These are phyloP conservation scores for Eretmocerus hayati DNA, from an alignment of 2,888 invertebrate species.

Conservation along the genomic window DNA sequence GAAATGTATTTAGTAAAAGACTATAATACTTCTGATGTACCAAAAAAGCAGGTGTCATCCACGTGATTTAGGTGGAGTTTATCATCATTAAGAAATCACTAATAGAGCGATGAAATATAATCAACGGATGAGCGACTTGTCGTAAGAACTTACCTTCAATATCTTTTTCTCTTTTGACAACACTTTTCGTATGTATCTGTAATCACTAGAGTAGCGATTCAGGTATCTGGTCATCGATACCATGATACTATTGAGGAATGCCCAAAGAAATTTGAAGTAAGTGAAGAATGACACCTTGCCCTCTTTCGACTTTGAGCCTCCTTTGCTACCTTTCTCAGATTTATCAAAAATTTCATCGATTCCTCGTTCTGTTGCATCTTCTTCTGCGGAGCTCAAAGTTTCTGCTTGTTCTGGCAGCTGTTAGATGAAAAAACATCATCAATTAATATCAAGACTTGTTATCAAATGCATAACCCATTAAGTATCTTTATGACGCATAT, in stretches of 20 bases:
- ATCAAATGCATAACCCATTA: no score
- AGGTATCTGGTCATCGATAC: conserved; percentile 76
- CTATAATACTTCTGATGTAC: no score
- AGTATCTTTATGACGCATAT: no score
- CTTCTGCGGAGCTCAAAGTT: conserved; percentile 6
- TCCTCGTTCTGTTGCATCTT: conserved; percentile 16
- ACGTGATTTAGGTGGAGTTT: no score
- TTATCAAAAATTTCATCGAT: conserved; percentile 36
- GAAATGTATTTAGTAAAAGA: no score
- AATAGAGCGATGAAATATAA: neutral
- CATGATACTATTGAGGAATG: conserved; percentile 70
- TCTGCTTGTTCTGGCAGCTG: conserved; percentile 13
- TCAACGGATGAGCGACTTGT: neutral
- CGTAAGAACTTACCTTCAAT: conserved; percentile 60
- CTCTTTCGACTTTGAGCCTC: conserved; percentile 36
- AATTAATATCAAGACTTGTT: no score
- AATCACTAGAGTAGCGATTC: conserved; percentile 86
- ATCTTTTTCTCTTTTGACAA: conserved; percentile 82
- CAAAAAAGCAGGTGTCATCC: no score
- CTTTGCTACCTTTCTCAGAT: conserved; percentile 19
- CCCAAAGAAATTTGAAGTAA: conserved; percentile 56
- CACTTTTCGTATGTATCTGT: conserved; percentile 87
- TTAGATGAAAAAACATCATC: neutral
- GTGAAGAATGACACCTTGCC: conserved; percentile 51
- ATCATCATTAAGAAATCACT: no score